These are phyloP conservation scores for Ivindomyrus marchei DNA, from an alignment of 2,113 vertebrate genomes.

Conservation along the genomic window DNA sequence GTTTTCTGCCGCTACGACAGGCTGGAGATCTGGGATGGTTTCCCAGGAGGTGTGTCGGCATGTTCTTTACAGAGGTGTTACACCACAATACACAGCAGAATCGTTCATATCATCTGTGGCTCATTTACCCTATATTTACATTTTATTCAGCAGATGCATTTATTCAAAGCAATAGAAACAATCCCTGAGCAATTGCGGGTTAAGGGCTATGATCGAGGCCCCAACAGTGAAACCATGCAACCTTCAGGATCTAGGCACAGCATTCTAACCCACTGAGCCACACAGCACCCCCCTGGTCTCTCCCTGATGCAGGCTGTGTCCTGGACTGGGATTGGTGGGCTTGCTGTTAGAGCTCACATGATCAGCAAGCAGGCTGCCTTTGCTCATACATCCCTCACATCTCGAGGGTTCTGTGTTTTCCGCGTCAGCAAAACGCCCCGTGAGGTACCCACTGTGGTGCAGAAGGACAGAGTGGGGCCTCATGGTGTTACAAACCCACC, in stretches of 20 bases:
- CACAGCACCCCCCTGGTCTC: background rate
- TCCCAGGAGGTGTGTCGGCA: slow-evolving; percentile 79
- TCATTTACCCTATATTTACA: background rate
- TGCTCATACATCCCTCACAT: background rate
- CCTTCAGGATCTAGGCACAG: background rate
- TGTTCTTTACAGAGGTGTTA: background rate
- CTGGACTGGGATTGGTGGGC: background rate
- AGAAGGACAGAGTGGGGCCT: background rate
- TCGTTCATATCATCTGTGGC: background rate
- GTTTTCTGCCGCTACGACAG: slow-evolving; percentile 89
- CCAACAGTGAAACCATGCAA: background rate
- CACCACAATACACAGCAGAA: background rate
- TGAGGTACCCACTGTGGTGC: too few species aligned
- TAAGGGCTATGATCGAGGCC: background rate
- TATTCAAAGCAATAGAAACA: background rate
- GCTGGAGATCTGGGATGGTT: slow-evolving; percentile 96
- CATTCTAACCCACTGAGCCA: background rate
- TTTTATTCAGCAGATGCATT: background rate
- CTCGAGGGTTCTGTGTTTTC: background rate
- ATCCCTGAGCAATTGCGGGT: background rate
- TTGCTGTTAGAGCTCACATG: background rate
- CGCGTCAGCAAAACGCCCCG: background rate
- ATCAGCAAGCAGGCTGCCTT: background rate
- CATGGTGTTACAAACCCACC: background rate
- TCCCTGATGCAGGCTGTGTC: background rate